A percentile compares a stretch with the other conserved stretches of the same genome.
Conservation (phyloP, 2,113 vertebrate genomes). For the Micromys minutus region DNA sequence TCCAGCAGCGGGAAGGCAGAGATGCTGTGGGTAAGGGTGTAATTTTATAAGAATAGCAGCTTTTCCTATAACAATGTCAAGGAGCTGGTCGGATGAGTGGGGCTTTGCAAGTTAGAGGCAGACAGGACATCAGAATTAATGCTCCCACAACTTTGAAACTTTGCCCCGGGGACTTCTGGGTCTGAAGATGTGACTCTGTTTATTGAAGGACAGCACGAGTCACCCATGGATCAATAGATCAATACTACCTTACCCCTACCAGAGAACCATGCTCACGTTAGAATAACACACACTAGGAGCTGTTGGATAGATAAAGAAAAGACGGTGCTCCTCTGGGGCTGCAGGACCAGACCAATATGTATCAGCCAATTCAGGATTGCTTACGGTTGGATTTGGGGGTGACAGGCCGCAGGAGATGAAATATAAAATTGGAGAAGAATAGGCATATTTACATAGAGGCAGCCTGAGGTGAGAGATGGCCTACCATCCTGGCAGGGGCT, state of each 20-base stretch:
- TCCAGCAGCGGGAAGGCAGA: background rate
- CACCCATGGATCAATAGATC: background rate
- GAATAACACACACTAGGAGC: no score
- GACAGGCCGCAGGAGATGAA: background rate
- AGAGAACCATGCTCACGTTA: background rate
- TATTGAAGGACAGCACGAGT: background rate
- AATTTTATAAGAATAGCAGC: background rate
- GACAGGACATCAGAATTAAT: background rate
- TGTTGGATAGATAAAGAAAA: no score
- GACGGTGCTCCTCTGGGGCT: fast-evolving
- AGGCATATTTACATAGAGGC: background rate
- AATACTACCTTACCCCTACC: no score
- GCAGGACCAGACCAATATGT: background rate
- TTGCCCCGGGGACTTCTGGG: no score
- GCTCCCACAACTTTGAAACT: background rate
- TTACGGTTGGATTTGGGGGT: background rate
- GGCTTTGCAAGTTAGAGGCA: no score
- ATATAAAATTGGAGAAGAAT: background rate
- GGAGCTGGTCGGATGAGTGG: background rate
- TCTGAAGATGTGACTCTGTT: background rate
- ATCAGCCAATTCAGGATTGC: background rate
- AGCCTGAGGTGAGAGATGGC: background rate
- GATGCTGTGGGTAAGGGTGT: background rate
- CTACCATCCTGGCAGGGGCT: background rate
- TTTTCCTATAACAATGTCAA: background rate